These are phyloP conservation scores for Cydia splendana DNA, from an alignment of 1,140 invertebrate genomes.

Conservation along the genomic window DNA sequence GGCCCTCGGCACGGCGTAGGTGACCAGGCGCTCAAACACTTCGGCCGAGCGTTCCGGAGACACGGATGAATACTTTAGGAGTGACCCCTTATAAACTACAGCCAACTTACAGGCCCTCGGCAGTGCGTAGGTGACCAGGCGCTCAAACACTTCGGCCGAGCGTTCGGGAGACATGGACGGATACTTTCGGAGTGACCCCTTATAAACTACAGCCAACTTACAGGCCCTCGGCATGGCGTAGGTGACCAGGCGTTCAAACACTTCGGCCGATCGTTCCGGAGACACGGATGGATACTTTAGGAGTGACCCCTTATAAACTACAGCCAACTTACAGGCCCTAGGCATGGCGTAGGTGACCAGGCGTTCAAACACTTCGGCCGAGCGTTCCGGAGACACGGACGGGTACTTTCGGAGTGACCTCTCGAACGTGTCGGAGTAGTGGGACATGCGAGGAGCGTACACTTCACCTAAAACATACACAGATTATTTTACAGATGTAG, in stretches of 20 bases:
- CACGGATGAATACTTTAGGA: slow-evolving; percentile 57
- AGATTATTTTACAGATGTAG: too few species aligned
- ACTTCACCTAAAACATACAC: slow-evolving; percentile 47
- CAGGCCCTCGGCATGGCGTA: slow-evolving; percentile 51
- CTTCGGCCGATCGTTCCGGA: slow-evolving; percentile 54
- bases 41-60: slow-evolving; percentile 55
- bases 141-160: slow-evolving; percentile 56
- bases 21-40: slow-evolving; percentile 55
- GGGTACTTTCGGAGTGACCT: slow-evolving; percentile 65
- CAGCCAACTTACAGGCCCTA: slow-evolving; percentile 46
- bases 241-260: slow-evolving; percentile 54
- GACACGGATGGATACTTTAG: slow-evolving; percentile 58
- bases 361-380: slow-evolving; percentile 56
- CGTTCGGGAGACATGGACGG: slow-evolving; percentile 50
- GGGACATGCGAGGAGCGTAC: slow-evolving; percentile 46
- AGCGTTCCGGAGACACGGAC: slow-evolving; percentile 50
- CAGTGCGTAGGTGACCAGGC: slow-evolving; percentile 53
- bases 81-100: slow-evolving; percentile 43
- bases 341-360: slow-evolving; percentile 52
- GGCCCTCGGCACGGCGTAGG: slow-evolving; percentile 48
- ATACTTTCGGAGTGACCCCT: slow-evolving; percentile 60
- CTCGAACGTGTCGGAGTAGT: slow-evolving; percentile 53
- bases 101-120: slow-evolving; percentile 47
- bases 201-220: slow-evolving; percentile 36
- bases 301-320: slow-evolving; percentile 46